phyloP scores from a whole-genome alignment of 2,113 vertebrate genomes.

The Eudorcas thomsonii region DNA sequence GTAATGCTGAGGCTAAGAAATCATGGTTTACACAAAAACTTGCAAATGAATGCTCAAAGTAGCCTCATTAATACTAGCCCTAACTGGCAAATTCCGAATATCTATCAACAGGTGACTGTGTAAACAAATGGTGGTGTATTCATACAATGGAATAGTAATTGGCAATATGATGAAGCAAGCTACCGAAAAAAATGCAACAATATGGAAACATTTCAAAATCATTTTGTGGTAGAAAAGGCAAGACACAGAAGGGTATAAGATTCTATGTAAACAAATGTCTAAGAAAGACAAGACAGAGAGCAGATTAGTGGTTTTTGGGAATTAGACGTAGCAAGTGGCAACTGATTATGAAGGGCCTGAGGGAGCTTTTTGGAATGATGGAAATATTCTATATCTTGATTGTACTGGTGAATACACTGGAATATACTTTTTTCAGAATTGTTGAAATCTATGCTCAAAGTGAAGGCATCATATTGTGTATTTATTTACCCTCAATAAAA shows the following conservation, averaged over 20 bases:
- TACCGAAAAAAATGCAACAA: background rate
- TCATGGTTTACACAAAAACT: background rate
- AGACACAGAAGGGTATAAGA: background rate
- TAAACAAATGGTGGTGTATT: background rate
- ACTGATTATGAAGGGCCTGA: background rate
- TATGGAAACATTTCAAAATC: background rate
- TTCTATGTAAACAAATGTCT: background rate
- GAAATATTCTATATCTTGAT: slow-evolving; percentile 12
- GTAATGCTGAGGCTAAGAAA: background rate
- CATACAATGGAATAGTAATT: background rate
- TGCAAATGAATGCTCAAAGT: background rate
- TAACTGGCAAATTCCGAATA: background rate
- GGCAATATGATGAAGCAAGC: background rate
- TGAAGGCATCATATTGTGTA: background rate
- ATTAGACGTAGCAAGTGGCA: background rate
- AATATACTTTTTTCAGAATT: background rate
- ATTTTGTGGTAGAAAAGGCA: background rate
- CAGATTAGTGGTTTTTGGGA: background rate
- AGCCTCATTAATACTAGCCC: background rate
- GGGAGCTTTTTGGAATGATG: background rate
- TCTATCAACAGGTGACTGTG: background rate
- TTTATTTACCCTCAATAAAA: slow-evolving; percentile 7
- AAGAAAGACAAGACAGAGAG: background rate
- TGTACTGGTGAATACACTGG: background rate
- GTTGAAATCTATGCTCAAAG: background rate